Evolutionary conservation across 2,888 invertebrate genomes (phyloP).

Genomic region (Catocala fraxini): DNA sequence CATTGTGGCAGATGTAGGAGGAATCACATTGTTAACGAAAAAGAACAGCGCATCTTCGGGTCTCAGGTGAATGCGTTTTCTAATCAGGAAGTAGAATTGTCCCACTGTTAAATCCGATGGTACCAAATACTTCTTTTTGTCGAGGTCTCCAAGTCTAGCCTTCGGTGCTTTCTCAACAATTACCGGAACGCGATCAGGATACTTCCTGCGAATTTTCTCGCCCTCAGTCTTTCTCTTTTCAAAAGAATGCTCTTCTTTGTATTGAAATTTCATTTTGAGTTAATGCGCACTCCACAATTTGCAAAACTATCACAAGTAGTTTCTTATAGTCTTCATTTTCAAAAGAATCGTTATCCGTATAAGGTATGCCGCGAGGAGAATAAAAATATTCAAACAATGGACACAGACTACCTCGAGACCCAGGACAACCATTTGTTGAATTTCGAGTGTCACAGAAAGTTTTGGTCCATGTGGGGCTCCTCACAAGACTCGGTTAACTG

Average conservation of each 20-base stretch:
- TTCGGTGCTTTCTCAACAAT: conserved; percentile 99
- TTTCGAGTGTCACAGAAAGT: too few relatives aligned
- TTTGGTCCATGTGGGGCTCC: too few relatives aligned
- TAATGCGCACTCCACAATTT: conserved; percentile 69
- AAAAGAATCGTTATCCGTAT: too few relatives aligned
- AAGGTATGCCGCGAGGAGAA: too few relatives aligned
- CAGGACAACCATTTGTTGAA: too few relatives aligned
- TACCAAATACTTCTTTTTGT: conserved; percentile 98
- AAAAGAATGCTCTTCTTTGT: conserved; percentile 98
- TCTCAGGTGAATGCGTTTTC: conserved; percentile 97
- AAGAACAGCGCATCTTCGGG: conserved; percentile 99
- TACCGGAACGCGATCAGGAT: conserved; percentile 98
- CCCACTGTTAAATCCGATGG: conserved; percentile 98
- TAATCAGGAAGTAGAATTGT: conserved; percentile 98
- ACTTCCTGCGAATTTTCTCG: conserved; percentile 97
- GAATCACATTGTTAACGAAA: conserved; percentile 99
- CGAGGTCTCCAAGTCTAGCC: conserved; percentile 97
- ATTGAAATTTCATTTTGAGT: conserved; percentile 96
- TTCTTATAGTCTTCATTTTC: too few relatives aligned
- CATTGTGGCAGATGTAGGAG: conserved; percentile 98
- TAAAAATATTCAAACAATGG: too few relatives aligned
- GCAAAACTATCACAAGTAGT: conserved; percentile 63
- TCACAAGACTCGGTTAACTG: too few relatives aligned
- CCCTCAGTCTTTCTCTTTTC: conserved; percentile 98
- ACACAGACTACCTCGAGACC: too few relatives aligned